Base-by-base conservation (phyloP, 2,113 vertebrate genomes). In the Sylvilagus bachmani region DNA sequence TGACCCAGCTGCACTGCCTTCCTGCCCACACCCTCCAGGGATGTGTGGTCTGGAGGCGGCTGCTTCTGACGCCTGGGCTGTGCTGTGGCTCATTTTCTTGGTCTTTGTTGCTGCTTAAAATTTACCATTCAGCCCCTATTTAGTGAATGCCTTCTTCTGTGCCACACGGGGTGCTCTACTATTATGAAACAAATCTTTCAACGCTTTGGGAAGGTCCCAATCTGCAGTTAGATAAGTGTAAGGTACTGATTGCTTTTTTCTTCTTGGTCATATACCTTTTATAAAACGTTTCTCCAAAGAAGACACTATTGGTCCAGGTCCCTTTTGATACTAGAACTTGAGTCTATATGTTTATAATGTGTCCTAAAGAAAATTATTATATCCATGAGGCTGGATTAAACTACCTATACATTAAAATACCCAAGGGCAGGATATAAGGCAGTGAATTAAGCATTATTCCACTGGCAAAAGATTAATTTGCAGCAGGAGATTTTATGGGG, bases 391-490 rank as follows among this genome's bases (percentile, higher is more conserved):
- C 73, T 58, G 36, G 51, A 13, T 53, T 70, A 31, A 81, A 51
- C 64, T 67, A 16, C 11, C 36, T 64, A 0, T 71, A n/a, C 1
- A 17, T 74, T 66, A 69, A 66, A 78, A 44, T 69, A n/a, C 66
- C 31, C 24, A 14, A 79, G 73, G 70, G 86, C 44, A 75, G 69
- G 58, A 16, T 62, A 9, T 27, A 36, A 90, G 78, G 77, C 67
- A 89, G 51, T 78, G 29, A 85, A 70, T 89, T 53, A 92, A 55
- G 71, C 66, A 51, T 84, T 87, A 55, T 90, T 10, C 77, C 44
- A 19, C n/a, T 58, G 51, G 22, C 74, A n/a, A 87, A 66, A 77
- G 70, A 33, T 82, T 64, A 58, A 71, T 67, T 17, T 69, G 51
- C 3, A 29, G 64, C 19, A 86, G 29, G 62, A 77, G 67, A n/a